Conservation (phyloP, 2,888 invertebrate species). For the Drosophila paranaensis region DNA sequence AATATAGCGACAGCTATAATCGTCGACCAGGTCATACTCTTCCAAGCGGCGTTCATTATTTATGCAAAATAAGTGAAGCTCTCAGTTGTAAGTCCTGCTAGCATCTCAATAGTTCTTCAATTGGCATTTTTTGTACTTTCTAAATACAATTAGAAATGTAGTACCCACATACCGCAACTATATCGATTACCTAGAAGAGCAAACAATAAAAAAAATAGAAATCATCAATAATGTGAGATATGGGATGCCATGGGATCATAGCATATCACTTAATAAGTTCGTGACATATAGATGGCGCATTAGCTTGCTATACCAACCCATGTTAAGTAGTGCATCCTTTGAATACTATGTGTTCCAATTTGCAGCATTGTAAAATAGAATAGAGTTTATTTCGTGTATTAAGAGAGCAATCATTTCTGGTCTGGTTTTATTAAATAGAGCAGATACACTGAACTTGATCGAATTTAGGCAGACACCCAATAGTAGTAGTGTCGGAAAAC, state of each 20-base stretch:
- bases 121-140: slow-evolving; percentile 9
- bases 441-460: no score
- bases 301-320: background rate
- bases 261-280: background rate
- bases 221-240: background rate
- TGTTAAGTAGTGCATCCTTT: background rate
- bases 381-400: no score
- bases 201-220: background rate
- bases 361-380: no score
- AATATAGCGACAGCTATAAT: slow-evolving; percentile 87
- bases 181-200: background rate
- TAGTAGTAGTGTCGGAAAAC: background rate
- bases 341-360: no score
- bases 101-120: slow-evolving; percentile 11
- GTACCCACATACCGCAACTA: background rate
- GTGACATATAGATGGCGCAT: slow-evolving; percentile 1
- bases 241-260: background rate
- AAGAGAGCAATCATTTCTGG: background rate
- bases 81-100: slow-evolving; percentile 2
- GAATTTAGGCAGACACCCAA: background rate
- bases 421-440: no score
- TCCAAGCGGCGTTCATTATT: slow-evolving; percentile 65
- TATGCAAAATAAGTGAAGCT: slow-evolving; percentile 8
- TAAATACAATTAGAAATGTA: background rate
- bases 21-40: slow-evolving; percentile 86